These are phyloP conservation scores for Cryptomyrus ogoouensis DNA, from an alignment of 2,113 vertebrate species.

Conservation along the genomic window DNA sequence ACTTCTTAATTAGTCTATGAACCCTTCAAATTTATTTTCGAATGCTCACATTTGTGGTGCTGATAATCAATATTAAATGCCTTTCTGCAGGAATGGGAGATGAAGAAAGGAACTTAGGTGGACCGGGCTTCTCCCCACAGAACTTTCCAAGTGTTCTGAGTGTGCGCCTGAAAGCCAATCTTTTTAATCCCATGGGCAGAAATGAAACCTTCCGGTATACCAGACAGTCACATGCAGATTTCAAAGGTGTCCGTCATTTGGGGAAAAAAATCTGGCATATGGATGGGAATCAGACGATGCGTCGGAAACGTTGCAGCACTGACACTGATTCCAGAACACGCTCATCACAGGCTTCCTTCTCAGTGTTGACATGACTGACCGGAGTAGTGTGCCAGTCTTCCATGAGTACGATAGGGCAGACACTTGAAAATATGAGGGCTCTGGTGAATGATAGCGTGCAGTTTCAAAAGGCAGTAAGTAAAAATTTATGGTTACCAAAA, in stretches of 20 bases:
- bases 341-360: background rate
- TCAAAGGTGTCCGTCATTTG: background rate
- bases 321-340: background rate
- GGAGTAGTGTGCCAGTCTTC: background rate
- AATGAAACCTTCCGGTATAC: background rate
- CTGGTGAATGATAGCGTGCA: background rate
- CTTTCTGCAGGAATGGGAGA: slow-evolving; percentile 79
- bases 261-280: background rate
- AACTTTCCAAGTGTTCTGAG: background rate
- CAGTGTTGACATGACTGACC: too few relatives aligned
- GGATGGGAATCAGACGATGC: background rate
- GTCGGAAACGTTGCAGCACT: background rate
- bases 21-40: background rate
- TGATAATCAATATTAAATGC: background rate
- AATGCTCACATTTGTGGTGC: background rate
- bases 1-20: too few relatives aligned
- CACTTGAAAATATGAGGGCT: background rate
- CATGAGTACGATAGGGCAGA: background rate
- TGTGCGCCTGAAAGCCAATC: background rate
- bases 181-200: background rate
- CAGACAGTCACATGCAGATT: background rate
- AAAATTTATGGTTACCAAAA: background rate
- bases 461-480: background rate
- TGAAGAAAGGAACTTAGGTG: slow-evolving; percentile 74
- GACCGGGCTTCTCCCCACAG: background rate